Conservation (phyloP, 2,888 invertebrate genomes). For the Drosophila aldrichi region DNA sequence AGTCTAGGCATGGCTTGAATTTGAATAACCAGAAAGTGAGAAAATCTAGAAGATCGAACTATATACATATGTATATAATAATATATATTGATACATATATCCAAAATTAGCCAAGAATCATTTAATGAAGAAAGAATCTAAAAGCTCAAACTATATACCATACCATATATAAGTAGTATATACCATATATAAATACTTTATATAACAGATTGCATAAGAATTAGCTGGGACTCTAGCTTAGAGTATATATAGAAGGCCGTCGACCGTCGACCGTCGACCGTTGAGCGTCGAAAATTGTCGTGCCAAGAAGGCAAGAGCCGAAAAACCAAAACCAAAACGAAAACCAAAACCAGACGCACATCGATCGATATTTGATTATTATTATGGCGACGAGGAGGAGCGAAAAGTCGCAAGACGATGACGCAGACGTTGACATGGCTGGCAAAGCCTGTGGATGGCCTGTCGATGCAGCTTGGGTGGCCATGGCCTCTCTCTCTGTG, state of each 20-base stretch:
- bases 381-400: constrained; percentile 50
- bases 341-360: constrained; percentile 79
- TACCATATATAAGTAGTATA: too few relatives aligned
- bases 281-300: constrained; percentile 65
- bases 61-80: too few relatives aligned
- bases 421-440: constrained; percentile 51
- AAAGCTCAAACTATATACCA: too few relatives aligned
- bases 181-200: too few relatives aligned
- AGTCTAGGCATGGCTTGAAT: too few relatives aligned
- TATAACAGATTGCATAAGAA: too few relatives aligned
- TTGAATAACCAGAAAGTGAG: too few relatives aligned
- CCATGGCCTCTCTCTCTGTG: too few relatives aligned
- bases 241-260: constrained; percentile 10
- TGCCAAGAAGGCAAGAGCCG: constrained; percentile 54
- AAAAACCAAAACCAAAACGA: constrained; percentile 71
- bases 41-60: too few relatives aligned
- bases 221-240: neutral
- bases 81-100: too few relatives aligned
- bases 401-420: constrained; percentile 59
- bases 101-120: too few relatives aligned
- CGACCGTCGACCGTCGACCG: constrained; percentile 44
- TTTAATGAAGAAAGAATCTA: too few relatives aligned
- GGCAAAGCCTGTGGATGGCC: constrained; percentile 4
- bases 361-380: constrained; percentile 84
- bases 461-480: constrained; percentile 12